Evolutionary conservation across 2,888 invertebrate genomes (phyloP), one percentile per base, ranked within the genome.

Genomic region (Incurvaria masculella): DNA sequence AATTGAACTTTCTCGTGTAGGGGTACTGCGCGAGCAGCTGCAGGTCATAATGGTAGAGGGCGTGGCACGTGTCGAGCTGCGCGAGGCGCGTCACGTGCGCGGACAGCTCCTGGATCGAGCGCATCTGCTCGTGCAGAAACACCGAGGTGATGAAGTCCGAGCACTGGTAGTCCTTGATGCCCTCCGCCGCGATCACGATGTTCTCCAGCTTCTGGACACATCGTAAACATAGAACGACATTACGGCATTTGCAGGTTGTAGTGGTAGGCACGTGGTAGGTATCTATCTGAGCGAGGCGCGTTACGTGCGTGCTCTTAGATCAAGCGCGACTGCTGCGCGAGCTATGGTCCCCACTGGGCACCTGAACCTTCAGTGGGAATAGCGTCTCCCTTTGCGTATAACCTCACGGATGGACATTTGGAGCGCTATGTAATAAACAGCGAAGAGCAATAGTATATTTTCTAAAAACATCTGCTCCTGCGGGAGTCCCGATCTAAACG

Each of bases 81-180:
- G 53, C 45, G 26, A 66, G 44, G 45, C 56, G 57, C 1, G 61
- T 58, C 5, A 65, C 53, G 56, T 63, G 60, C 18, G 56, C 53
- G 10, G 62, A 52, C 19, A 67, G 52, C 51, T 64, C 62, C 55
- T 60, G 53, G 41, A 67, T 55, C n/a, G 64, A 59, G 46, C 50
- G 43, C 52, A 63, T 60, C 56, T 66, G 65, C 27, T 66, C 65
- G 10, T 48, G 48, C 33, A 66, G 53, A 49, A 62, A 65, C 19
- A 57, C 54, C 16, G 62, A 59, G 42, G 62, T 66, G 3, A 66
- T 53, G 52, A 58, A 63, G 53, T 67, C 62, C 38, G 59, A 61
- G 54, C 59, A 62, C 33, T 66, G 64, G 47, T 58, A 59, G 53
- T 66, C 66, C 47, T 61, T 60, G 2, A 55, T 49, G n/a, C 57